Evolutionary conservation across 2,888 invertebrate species (phyloP), one percentile per base, ranked within the genome.

Genomic region (Drosophila borealis): DNA sequence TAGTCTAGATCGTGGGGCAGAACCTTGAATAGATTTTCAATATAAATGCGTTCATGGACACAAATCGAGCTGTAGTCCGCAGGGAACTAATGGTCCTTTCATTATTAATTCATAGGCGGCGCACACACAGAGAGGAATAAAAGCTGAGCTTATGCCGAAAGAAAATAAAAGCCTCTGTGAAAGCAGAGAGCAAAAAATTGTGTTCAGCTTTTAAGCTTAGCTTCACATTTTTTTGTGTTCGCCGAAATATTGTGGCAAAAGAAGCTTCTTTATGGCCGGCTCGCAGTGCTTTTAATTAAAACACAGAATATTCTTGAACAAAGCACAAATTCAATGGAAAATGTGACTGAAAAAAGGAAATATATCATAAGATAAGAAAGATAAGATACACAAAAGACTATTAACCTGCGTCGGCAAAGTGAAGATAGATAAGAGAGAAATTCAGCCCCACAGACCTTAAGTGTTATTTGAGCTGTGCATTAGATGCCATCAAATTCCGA

Each of bases 391-490:
- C n/a, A 25, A 14, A 55, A 21, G 55, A 17, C 36, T 37, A 45
- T 50, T 49, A 49, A 36, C 42, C 42, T 17, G 44, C 5, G 13
- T n/a, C 42, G 19, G 10, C 53, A 54, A 21, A 34, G 25, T 37
- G 55, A 36, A 25, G 10, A 8, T 11, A 13, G 45, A 45, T 45
- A 36, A 14, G 55, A 11, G 21, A 54, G 44, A 14, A 41, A 14
- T 36, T 2, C 34, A 25, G 39, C 56, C 21, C 25, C 25, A 17
- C 9, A 17, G 46, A 41, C 25, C 41, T 48, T 41, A 41, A 48
- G 33, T 49, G 46, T 25, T 46, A 65, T 48, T 65, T 65, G 48
- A 36, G 21, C 41, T 19, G 46, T 36, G 21, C 39, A 64, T 25
- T 46, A 39, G 45, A 39, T 46, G 53, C 39, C 64, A 53, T 65